These are phyloP conservation scores for Cosmia pyralina DNA, from an alignment of 2,888 invertebrate genomes.

Conservation along the genomic window DNA sequence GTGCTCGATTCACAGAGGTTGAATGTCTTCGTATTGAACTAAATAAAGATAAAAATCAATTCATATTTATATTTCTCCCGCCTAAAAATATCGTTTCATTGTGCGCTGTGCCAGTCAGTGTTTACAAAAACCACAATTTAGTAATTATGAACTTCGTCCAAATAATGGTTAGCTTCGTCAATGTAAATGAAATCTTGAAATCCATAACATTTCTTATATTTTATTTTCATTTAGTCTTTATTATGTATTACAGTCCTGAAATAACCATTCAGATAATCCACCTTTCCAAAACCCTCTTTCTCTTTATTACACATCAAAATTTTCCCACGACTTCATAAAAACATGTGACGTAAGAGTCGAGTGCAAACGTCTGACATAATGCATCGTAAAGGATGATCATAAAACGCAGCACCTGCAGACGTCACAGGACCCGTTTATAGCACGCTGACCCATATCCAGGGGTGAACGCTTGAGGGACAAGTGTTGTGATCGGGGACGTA, in stretches of 20 bases:
- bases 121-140: not conserved
- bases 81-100: not conserved
- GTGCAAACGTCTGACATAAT: slow-evolving; percentile 34
- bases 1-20: slow-evolving; percentile 49
- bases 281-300: not conserved
- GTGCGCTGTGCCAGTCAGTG: not conserved
- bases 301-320: not conserved
- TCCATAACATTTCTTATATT: not conserved
- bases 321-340: slow-evolving; percentile 15
- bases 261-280: no score
- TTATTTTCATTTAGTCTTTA: not conserved
- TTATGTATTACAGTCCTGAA: no score
- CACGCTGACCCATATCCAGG: slow-evolving; percentile 83
- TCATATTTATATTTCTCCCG: slow-evolving; percentile 16
- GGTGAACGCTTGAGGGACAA: slow-evolving; percentile 70
- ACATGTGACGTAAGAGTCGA: slow-evolving; percentile 25
- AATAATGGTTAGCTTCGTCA: not conserved
- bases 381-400: slow-evolving; percentile 59
- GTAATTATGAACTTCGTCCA: not conserved
- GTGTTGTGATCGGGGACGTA: slow-evolving; percentile 30
- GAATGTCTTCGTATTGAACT: slow-evolving; percentile 5
- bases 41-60: not conserved
- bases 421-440: slow-evolving; percentile 78
- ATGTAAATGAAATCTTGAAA: not conserved
- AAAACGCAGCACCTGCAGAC: slow-evolving; percentile 65